Evolutionary conservation across 1,140 invertebrate species (phyloP), one percentile per base, ranked within the genome.

Genomic region (Drosophila yakuba): DNA sequence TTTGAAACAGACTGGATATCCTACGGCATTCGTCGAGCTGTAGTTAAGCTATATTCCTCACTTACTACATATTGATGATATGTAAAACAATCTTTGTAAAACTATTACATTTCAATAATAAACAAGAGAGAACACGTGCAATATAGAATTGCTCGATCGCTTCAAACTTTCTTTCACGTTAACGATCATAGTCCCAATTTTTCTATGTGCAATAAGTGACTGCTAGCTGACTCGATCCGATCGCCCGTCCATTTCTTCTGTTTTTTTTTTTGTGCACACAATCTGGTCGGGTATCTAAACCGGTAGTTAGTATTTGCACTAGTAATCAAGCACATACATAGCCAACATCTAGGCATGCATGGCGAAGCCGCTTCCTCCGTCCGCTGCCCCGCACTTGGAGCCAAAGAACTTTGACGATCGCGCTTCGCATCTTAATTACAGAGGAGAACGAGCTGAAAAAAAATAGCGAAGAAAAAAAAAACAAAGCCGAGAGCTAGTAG

Each of bases 351-450:
- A 89, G 84, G 84, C 84, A 88, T 88, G 84, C 84, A 88, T 80
- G 80, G 75, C 75, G 76, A 43, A 78, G 69, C 47, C 23, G 64
- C 41, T 71, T 60, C 62, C 59, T 44, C 45, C 23, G 43, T 56
- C 25, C 2, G 12, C n/a, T 20, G 1, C 20, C n/a, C 39, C 44
- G 25, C 35, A 35, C 32, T 20, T n/a, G 63, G 55, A 74, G 74
- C 72, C 74, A 61, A 80, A 88, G 83, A 88, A 88, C 84, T 89
- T 89, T 79, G 62, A 72, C 80, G 84, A 89, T 89, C 84, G 84
- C 84, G 84, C 84, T 83, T 89, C 84, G 84, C 85, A 89, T 89
- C 84, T 89, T 89, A 89, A 89, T 89, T 89, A 89, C 84, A 84
- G 77, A 80, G 64, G 77, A 68, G 76, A 82, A 66, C 62, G 61